These are phyloP conservation scores for Trinorchestia longiramus DNA, from an alignment of 1,140 invertebrate species.

Conservation along the genomic window DNA sequence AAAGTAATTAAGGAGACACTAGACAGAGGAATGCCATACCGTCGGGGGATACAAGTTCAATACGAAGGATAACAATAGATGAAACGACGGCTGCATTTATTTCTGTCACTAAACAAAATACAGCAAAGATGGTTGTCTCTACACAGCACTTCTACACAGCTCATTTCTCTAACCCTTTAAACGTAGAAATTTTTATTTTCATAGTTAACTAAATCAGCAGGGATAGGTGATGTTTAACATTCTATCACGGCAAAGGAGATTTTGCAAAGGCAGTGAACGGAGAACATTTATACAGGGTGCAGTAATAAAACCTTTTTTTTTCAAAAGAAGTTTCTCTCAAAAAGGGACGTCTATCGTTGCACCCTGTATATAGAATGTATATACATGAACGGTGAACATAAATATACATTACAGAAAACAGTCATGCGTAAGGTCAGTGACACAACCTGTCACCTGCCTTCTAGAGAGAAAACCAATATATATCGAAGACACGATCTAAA, in stretches of 20 bases:
- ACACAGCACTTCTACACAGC: neutral
- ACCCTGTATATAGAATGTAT: too few species aligned
- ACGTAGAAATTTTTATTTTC: neutral
- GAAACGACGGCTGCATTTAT: neutral
- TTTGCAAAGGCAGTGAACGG: too few species aligned
- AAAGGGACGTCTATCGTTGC: too few species aligned
- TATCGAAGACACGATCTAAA: neutral
- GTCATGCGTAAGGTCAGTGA: neutral
- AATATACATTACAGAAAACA: neutral
- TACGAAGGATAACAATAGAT: neutral
- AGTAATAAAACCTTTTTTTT: too few species aligned
- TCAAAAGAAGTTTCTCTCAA: too few species aligned
- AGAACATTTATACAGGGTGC: too few species aligned
- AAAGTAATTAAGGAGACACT: neutral
- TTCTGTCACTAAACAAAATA: neutral
- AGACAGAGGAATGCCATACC: neutral
- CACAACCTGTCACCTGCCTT: neutral
- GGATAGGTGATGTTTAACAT: too few species aligned
- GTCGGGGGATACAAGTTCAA: neutral
- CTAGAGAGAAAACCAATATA: neutral
- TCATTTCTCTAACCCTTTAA: neutral
- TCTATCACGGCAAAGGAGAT: too few species aligned
- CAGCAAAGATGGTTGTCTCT: neutral
- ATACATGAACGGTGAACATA: neutral
- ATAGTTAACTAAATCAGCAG: too few species aligned